Evolutionary conservation across 2,888 invertebrate species (phyloP).

Genomic region (Autographa gamma): DNA sequence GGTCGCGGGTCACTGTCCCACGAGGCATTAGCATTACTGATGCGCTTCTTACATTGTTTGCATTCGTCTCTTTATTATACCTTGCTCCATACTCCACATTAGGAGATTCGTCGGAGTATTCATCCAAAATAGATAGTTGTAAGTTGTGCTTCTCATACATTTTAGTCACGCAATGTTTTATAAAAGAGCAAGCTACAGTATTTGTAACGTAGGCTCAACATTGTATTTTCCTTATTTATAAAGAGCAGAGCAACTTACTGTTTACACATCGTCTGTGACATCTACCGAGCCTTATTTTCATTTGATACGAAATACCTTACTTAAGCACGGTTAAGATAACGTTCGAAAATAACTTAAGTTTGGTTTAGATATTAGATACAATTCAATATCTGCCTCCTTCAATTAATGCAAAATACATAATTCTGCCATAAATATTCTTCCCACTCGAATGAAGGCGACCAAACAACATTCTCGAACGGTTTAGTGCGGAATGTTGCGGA

Average conservation of each 20-base stretch:
- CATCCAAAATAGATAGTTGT: too few species aligned
- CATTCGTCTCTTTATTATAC: background rate
- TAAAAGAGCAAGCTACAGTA: too few species aligned
- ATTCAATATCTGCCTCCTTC: background rate
- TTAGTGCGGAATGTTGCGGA: slow-evolving; percentile 34
- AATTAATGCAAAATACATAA: background rate
- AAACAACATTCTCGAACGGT: slow-evolving; percentile 42
- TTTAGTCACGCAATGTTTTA: too few species aligned
- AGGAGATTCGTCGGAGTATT: too few species aligned
- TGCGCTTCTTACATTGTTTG: slow-evolving; percentile 54
- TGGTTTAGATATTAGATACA: background rate
- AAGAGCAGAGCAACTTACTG: too few species aligned
- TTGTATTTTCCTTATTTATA: too few species aligned
- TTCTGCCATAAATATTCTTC: slow-evolving; percentile 36
- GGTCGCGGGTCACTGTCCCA: slow-evolving; percentile 56
- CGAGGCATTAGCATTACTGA: slow-evolving; percentile 42
- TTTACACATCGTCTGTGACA: too few species aligned
- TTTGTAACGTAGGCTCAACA: too few species aligned
- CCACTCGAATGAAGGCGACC: slow-evolving; percentile 32
- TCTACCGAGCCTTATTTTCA: too few species aligned
- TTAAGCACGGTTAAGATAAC: background rate
- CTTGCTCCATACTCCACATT: background rate
- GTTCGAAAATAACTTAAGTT: too few species aligned
- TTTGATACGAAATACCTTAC: too few species aligned
- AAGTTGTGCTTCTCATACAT: too few species aligned